A percentile compares a stretch with the other conserved stretches of the same genome.
These are phyloP conservation scores for Mnemiopsis leidyi DNA, from an alignment of 37 sponge, comb jelly and placozoan genomes.

Conservation along the genomic window DNA sequence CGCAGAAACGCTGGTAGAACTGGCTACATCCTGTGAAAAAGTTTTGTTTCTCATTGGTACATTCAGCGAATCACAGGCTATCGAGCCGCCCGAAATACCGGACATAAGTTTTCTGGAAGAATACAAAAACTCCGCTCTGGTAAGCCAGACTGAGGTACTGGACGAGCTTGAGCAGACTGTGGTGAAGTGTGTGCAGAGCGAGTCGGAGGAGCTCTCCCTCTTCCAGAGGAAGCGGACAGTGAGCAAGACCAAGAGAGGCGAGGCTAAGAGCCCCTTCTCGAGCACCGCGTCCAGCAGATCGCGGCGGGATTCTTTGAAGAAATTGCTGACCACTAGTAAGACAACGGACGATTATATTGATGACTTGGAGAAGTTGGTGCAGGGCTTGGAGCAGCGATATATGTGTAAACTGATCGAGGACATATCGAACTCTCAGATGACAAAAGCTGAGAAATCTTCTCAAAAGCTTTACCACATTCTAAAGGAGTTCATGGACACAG, in stretches of 20 bases:
- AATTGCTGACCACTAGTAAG: background rate
- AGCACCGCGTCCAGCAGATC: background rate
- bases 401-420: background rate
- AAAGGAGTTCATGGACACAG: slow-evolving; percentile 20
- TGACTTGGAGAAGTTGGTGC: background rate
- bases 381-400: background rate
- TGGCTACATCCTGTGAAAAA: background rate
- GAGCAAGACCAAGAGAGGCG: background rate
- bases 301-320: background rate
- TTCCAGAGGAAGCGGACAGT: background rate
- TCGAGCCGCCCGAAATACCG: background rate
- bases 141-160: background rate
- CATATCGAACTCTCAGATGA: background rate
- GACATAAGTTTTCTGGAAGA: background rate
- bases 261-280: background rate
- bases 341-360: background rate
- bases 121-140: background rate
- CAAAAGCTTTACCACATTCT: background rate
- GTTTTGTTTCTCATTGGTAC: background rate
- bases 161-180: background rate
- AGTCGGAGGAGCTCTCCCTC: background rate
- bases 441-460: background rate
- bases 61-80: background rate
- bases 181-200: background rate
- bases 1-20: background rate